Evolutionary conservation across 2,797 vertebrate genomes (phyloP).

Genomic region (Ctenopoma multispine): DNA sequence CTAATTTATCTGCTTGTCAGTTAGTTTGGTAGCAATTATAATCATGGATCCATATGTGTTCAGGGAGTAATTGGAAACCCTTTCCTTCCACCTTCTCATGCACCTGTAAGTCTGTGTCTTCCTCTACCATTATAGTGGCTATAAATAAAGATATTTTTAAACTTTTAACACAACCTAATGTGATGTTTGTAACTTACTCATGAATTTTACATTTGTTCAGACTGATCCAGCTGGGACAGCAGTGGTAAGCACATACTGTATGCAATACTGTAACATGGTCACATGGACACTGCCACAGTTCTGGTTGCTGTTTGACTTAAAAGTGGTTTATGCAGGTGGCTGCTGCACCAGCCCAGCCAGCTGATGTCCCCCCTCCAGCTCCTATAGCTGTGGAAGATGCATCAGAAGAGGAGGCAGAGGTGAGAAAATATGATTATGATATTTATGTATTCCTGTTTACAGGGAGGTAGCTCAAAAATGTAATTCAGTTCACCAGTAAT

Average conservation of each 20-base stretch:
- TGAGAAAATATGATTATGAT: too few species aligned
- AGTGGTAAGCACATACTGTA: slow-evolving; percentile 33
- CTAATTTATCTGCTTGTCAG: background rate
- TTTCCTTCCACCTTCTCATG: slow-evolving; percentile 65
- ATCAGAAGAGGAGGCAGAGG: slow-evolving; percentile 80
- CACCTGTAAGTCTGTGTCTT: slow-evolving; percentile 61
- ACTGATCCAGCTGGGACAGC: slow-evolving; percentile 21
- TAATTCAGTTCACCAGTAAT: background rate
- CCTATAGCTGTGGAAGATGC: slow-evolving; percentile 45
- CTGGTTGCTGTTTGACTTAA: background rate
- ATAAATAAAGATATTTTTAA: background rate
- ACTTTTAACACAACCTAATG: background rate
- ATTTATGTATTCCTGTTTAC: background rate
- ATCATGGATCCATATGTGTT: slow-evolving; percentile 37
- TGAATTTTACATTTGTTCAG: slow-evolving; percentile 36
- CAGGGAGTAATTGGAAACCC: slow-evolving; percentile 71
- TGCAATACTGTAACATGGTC: background rate
- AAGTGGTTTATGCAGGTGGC: slow-evolving; percentile 49
- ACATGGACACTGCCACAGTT: background rate
- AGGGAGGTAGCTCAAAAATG: background rate
- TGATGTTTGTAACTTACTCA: slow-evolving; percentile 5
- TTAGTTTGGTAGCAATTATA: slow-evolving; percentile 6
- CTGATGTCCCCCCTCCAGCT: slow-evolving; percentile 33
- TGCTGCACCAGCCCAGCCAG: slow-evolving; percentile 36
- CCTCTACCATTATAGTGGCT: background rate